Evolutionary conservation across 1,140 invertebrate genomes (phyloP), one percentile per base, ranked within the genome.

Genomic region (Lamellibrachia luymesi): DNA sequence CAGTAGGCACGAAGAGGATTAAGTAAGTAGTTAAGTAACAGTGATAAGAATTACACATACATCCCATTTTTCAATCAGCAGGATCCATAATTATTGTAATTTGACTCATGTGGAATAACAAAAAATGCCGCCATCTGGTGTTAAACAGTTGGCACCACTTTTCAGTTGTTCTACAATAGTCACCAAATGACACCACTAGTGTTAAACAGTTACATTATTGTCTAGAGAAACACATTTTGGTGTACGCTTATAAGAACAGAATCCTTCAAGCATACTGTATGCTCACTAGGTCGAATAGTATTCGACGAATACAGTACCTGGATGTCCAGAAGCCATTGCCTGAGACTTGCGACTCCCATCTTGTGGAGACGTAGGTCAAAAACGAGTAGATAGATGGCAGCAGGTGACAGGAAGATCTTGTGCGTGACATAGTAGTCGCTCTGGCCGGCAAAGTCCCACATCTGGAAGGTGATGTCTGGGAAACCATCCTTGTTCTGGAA

Each of bases 361-460:
- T 93, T 92, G 25, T 95, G 91, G 27, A 92, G 90, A 90, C 64
- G 90, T 2, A 94, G 92, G 91, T 96, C 95, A 94, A 95, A 96
- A 8, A 95, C 95, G 8, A 96, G 91, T 0, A 95, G 92, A 93
- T 95, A 96, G 25, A 96, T 94, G 7, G 94, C 94, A 92, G 95
- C 94, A 10, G 93, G 93, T 0, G 95, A 95, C 64, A 95, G 94
- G 92, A 96, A 94, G 91, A 95, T 94, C 50, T 95, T 95, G 52
- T 96, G 95, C 13, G 95, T 94, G 90, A 94, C 93, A 80, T 94
- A 93, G 8, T 94, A 94, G n/a, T 94, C 94, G 49, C 94, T 93
- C 49, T 94, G 93, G 4, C 95, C 95, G 0, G 95, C 93, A 92
- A 95, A 92, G 91, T 96, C 95, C 95, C 95, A 96, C 2, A 95